Base-by-base conservation (phyloP, 2,113 vertebrate species). In the Pleuronectes platessa region DNA sequence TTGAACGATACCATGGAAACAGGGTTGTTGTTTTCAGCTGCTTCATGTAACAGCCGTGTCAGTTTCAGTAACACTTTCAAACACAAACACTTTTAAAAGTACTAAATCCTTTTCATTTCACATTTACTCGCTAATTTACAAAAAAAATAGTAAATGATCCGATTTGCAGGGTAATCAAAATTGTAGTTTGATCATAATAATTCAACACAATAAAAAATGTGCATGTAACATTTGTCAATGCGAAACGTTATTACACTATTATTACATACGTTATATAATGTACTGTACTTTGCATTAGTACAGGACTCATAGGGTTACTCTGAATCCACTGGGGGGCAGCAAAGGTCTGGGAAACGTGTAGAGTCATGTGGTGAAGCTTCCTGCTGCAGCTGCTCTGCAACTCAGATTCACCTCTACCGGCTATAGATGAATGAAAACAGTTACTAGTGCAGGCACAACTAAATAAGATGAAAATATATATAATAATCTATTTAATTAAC, bases 261-360 rank as follows among this genome's bases (percentile, higher is more conserved):
- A 26, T 58, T 2, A 23, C 47, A 51, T 15, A 5, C 18, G 18
- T 12, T 37, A 10, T 20, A 17, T 6, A 31, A 31, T 45, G 7
- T 26, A 5, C 17, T 68, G 45, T 21, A n/a, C 26, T 51, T 45
- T 8, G 10, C 27, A 31, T 51, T 1, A 42, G 15, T 9, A 1
- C 0, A 2, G 14, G 6, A 15, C 14, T 5, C 1, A 80, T 17
- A 12, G 2, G 0, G 54, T 49, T 54, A 0, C 37, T 40, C 0
- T 68, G 27, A 1, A 15, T 67, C 76, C 92, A 91, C 78, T 54
- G 80, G 92, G 82, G 81, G 85, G 92, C 79, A 61, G 86, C 84
- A 93, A 78, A 91, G 73, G 51, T 65, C 76, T 68, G 55, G 7
- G 45, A 31, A 89, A 63, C 7, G 10, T 17, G 2, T 17, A 47